These are phyloP conservation scores for Sclerodermus sp. DNA, from an alignment of 2,888 invertebrate genomes.

Conservation along the genomic window DNA sequence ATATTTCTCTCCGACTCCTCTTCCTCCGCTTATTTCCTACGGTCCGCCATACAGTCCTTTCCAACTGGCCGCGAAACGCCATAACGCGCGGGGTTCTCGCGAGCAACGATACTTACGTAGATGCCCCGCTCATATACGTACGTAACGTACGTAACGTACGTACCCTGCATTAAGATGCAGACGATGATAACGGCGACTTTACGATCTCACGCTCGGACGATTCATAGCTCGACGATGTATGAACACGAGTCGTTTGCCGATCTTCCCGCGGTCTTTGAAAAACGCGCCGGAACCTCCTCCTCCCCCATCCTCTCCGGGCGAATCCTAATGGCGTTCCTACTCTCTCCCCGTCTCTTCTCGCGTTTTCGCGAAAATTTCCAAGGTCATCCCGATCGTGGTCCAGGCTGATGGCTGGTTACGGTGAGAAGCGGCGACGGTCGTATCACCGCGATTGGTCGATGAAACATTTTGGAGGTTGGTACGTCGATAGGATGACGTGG, in stretches of 20 bases:
- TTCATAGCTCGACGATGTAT: slow-evolving; percentile 52
- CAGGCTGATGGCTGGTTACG: no score
- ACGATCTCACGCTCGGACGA: slow-evolving; percentile 56
- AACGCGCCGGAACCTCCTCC: not conserved
- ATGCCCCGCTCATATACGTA: slow-evolving; percentile 22
- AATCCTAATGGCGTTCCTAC: no score
- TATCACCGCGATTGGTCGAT: no score
- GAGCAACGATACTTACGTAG: slow-evolving; percentile 13
- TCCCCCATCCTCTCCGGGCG: no score
- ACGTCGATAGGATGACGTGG: no score
- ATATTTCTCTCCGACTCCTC: slow-evolving; percentile 19
- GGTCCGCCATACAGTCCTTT: not conserved
- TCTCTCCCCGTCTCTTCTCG: no score
- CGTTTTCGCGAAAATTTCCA: no score
- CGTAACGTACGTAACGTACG: slow-evolving; percentile 39
- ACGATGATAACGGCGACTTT: slow-evolving; percentile 54
- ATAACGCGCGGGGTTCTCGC: slow-evolving; percentile 18
- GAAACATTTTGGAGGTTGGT: no score
- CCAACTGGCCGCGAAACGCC: slow-evolving; percentile 20
- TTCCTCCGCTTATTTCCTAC: slow-evolving; percentile 9
- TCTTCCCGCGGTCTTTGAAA: slow-evolving; percentile 33
- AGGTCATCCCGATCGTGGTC: no score
- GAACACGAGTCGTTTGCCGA: slow-evolving; percentile 46
- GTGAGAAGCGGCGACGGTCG: no score
- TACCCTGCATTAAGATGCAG: slow-evolving; percentile 54